phyloP scores from a whole-genome alignment of 2,888 invertebrate species.

The Drosophila pegasa region DNA sequence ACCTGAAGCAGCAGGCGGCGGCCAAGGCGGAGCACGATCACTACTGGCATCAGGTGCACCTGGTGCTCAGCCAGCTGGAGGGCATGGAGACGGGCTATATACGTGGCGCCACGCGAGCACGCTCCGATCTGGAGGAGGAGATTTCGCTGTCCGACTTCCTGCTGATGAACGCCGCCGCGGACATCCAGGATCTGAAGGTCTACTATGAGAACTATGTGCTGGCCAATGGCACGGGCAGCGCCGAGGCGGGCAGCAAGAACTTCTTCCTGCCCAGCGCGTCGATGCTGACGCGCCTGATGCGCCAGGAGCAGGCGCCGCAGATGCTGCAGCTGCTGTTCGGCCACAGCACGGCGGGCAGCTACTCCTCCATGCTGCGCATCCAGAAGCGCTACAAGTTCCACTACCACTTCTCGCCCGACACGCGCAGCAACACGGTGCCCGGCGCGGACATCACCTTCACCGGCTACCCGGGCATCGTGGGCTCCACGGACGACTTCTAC shows the following conservation, averaged over 20 bases:
- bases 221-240: constrained; percentile 48
- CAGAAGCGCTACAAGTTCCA: constrained; percentile 93
- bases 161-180: constrained; percentile 91
- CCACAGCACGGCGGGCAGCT: constrained; percentile 93
- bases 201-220: constrained; percentile 84
- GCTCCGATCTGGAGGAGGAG: constrained; percentile 87
- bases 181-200: constrained; percentile 88
- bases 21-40: constrained; percentile 87
- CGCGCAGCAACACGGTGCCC: constrained; percentile 86
- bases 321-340: constrained; percentile 88
- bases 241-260: constrained; percentile 85
- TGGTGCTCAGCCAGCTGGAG: constrained; percentile 91
- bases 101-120: constrained; percentile 88
- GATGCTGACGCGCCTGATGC: constrained; percentile 83
- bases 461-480: constrained; percentile 93
- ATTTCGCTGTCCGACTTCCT: constrained; percentile 88
- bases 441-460: constrained; percentile 91
- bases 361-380: constrained; percentile 92
- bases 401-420: constrained; percentile 87
- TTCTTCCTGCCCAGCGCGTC: constrained; percentile 86
- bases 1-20: constrained; percentile 88
- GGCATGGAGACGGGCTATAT: constrained; percentile 92
- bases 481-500: constrained; percentile 94
- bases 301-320: constrained; percentile 67
- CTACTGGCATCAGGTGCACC: constrained; percentile 94